Evolutionary conservation across 2,797 vertebrate genomes (phyloP).

Genomic region (Pangasius krempfi): DNA sequence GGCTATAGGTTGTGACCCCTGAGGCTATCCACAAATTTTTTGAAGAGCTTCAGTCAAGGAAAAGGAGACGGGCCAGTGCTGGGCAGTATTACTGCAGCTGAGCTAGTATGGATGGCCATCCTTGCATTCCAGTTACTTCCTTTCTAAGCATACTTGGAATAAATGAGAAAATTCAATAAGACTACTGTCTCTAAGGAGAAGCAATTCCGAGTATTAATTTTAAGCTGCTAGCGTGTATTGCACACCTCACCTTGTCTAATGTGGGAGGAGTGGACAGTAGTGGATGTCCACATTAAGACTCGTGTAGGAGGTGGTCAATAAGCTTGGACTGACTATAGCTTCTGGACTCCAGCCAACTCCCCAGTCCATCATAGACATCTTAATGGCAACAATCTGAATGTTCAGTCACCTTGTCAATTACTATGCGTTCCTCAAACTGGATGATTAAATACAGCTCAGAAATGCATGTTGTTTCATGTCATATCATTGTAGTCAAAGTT

Average conservation of each 20-base stretch:
- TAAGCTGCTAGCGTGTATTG: conserved; percentile 21
- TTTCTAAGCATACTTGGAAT: not conserved
- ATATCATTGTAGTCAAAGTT: not conserved
- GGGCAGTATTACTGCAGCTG: conserved; percentile 52
- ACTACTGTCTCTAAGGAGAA: not conserved
- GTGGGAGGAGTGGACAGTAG: not conserved
- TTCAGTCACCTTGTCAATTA: not conserved
- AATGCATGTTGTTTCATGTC: conserved; percentile 11
- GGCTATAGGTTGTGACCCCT: conserved; percentile 67
- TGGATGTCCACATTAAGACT: not conserved
- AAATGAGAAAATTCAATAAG: not conserved
- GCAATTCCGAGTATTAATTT: not conserved
- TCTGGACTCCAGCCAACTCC: not conserved
- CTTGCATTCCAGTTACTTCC: not conserved
- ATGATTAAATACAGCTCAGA: conserved; percentile 7
- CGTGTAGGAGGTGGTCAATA: not conserved
- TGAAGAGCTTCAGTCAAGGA: conserved; percentile 67
- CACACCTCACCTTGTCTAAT: not conserved
- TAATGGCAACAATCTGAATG: not conserved
- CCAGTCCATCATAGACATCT: not conserved
- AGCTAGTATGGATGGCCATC: conserved; percentile 19
- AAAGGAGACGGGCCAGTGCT: conserved; percentile 59
- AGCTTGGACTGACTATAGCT: not conserved
- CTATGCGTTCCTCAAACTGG: not conserved
- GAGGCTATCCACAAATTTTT: conserved; percentile 70